Evolutionary conservation across 2,888 invertebrate genomes (phyloP), one percentile per base, ranked within the genome.

Genomic region (Caenorhabditis drosophilae): DNA sequence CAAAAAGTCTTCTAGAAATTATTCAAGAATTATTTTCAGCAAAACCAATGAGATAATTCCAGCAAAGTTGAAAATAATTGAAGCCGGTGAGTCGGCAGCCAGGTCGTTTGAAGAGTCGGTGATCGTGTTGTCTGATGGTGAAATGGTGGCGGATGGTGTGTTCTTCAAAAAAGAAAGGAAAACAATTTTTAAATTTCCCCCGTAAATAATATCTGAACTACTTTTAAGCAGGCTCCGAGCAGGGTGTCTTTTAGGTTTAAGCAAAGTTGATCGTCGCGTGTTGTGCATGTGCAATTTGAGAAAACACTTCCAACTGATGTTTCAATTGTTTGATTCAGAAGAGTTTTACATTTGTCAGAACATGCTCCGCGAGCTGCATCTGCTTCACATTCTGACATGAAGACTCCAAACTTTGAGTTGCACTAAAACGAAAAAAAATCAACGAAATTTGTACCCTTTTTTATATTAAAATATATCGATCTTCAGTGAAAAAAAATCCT

Each of bases 341-440:
- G 47, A 0, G 56, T 57, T 38, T 55, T 49, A 64, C 81, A 81
- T 50, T 80, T 78, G n/a, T 68, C 68, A 16, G 70, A 67, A 60
- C 81, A 81, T 16, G 75, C 73, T 15, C 80, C 64, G 40, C 71
- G 40, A 7, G 67, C 67, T 22, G 78, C 75, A 55, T 82, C 82
- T 7, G 77, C 66, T 50, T 82, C 82, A 59, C 82, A 82, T 51
- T 82, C 82, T n/a, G 78, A 78, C 41, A 82, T 67, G 69, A 78
- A 81, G 20, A 79, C 75, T 41, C 79, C 79, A 74, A 79, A 81
- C 44, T 81, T 79, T 25, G 81, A 75, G 48, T 82, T 80, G 58
- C 81, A 81, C 73, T 80, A 55, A n/a, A 74, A 52, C 4, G 12
- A 16, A n/a, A 18, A n/a, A 7, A 9, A 9, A 11, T 18, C 40